Evolutionary conservation across 64 coral and sea anemone genomes (phyloP), one percentile per base, ranked within the genome.

Genomic region (Pachyseris speciosa): DNA sequence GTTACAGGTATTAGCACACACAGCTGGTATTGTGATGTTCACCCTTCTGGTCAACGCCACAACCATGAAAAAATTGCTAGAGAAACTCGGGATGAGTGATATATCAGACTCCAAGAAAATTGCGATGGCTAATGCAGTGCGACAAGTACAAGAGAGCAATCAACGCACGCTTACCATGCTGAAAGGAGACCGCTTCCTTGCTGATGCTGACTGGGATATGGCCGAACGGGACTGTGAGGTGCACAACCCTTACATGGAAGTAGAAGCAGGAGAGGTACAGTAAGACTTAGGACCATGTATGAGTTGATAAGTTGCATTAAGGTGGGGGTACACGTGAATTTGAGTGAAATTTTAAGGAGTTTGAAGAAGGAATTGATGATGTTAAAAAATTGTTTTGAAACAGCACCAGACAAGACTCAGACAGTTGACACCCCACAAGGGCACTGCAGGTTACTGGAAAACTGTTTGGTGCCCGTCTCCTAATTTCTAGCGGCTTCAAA

Each of bases 41-140:
- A 99, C 97, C 34, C 70, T 99, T 74, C 76, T 95, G 2, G 71
- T 99, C 19, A 99, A 99, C 48, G 97, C 97, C 16, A 99, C 97
- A 30, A 99, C 97, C 1, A 99, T 99, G 89, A 94, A 99, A 63
- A 95, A 95, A 47, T 24, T 99, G 7, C 59, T 99, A 0, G 97
- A 99, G 13, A 93, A 91, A 74, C 78, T 99, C 26, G 97, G 97
- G 9, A 99, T 99, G 97, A 99, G 97, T 75, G 97, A 99, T 37
- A 99, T 99, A 20, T 99, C 97, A 7, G 97, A 99, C 90, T 90
- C 97, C 2, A 95, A 95, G 93, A 99, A 95, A 38, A 95, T 99
- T 2, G 86, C 97, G 17, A 99, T 99, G 97, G 88, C 94, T 22
- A 99, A 99, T 61, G 97, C 89, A 5, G 97, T 99, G 16, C 59